Conservation (phyloP, 2,113 vertebrate species). For the Oncorhynchus tshawytscha region DNA sequence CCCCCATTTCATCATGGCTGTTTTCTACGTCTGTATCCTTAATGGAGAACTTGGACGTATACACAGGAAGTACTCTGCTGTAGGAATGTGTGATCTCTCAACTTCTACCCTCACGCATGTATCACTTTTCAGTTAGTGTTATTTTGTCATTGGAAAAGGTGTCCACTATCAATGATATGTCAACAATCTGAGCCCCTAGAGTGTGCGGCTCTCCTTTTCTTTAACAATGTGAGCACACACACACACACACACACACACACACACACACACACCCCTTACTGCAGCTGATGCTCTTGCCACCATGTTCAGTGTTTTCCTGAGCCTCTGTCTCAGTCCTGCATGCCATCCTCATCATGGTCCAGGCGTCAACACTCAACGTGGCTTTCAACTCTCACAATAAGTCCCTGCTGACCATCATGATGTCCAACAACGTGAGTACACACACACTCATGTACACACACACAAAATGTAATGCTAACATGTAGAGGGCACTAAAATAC, state of each 20-base stretch:
- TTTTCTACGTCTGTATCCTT: conserved; percentile 99
- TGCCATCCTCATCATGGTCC: conserved; percentile 96
- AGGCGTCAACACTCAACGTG: conserved; percentile 96
- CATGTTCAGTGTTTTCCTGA: conserved; percentile 71
- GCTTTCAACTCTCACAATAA: conserved; percentile 99
- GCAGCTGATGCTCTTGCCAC: too few species aligned
- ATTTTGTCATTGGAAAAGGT: too few species aligned
- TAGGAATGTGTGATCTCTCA: neutral
- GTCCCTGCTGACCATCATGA: conserved; percentile 98
- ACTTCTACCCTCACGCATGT: neutral
- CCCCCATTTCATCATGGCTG: conserved; percentile 95
- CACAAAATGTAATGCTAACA: neutral
- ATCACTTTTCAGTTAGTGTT: too few species aligned
- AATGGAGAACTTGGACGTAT: neutral
- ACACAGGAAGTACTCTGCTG: neutral
- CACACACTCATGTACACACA: neutral
- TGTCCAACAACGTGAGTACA: conserved; percentile 96
- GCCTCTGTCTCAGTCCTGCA: conserved; percentile 83
- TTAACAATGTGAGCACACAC: too few species aligned
- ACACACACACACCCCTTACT: too few species aligned
- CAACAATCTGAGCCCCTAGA: too few species aligned
- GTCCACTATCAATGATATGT: too few species aligned
- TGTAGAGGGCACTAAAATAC: neutral
- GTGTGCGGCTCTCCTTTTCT: too few species aligned
- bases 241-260: too few species aligned